Percentiles rank a stretch among this genome's conserved stretches.
Evolutionary conservation across 2,888 invertebrate species (phyloP).

Genomic region (Proisotoma minuta): DNA sequence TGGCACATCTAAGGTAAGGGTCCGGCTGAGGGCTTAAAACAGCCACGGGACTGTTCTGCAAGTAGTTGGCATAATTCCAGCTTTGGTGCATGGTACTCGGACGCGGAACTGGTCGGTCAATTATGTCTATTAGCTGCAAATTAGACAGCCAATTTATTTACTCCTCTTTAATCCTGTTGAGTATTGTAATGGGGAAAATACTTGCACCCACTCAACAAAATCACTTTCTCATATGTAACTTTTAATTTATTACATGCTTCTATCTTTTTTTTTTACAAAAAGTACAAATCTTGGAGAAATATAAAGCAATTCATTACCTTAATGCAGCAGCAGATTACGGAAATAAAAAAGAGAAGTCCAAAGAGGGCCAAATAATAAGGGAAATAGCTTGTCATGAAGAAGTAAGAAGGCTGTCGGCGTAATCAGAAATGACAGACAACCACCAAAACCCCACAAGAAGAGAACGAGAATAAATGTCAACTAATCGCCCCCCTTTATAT

Average conservation of each 20-base stretch:
- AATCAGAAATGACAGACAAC: background rate
- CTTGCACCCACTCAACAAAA: no score
- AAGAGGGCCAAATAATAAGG: constrained; percentile 45
- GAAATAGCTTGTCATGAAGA: constrained; percentile 46
- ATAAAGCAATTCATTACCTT: constrained; percentile 39
- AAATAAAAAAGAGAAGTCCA: constrained; percentile 46
- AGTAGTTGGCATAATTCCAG: constrained; percentile 42
- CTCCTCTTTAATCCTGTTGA: no score
- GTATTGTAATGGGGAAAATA: no score
- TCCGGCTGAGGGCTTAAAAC: constrained; percentile 41
- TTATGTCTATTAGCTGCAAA: constrained; percentile 43
- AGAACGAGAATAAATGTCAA: no score
- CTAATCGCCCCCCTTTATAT: no score
- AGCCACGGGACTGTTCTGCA: constrained; percentile 43
- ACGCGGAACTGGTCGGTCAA: constrained; percentile 43
- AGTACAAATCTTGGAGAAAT: no score
- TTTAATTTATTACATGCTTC: no score
- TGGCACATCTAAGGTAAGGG: constrained; percentile 37
- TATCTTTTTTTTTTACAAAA: background rate
- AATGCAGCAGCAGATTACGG: constrained; percentile 46
- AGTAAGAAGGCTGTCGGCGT: no score
- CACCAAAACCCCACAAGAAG: no score
- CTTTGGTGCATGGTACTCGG: constrained; percentile 38
- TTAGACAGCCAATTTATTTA: background rate
- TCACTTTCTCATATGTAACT: no score